Percentiles rank a stretch among this genome's conserved stretches.
Evolutionary conservation across 2,888 invertebrate species (phyloP).

Genomic region (Phortica okadai): DNA sequence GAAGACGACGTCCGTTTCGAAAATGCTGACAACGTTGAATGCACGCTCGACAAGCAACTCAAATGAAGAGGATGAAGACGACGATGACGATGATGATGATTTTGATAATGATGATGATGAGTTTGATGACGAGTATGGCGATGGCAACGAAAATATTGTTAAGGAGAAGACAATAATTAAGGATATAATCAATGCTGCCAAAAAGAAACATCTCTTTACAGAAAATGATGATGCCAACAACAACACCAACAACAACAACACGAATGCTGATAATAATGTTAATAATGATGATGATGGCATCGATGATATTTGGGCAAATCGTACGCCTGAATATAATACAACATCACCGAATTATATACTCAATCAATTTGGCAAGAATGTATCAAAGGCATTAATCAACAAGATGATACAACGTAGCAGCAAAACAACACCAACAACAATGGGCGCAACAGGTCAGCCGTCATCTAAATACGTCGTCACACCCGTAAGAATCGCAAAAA

Average conservation of each 20-base stretch:
- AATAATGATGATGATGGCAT: slow-evolving; percentile 56
- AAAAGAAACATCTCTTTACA: slow-evolving; percentile 16
- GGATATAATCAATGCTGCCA: slow-evolving; percentile 48
- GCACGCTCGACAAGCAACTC: slow-evolving; percentile 71
- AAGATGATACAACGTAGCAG: slow-evolving; percentile 48
- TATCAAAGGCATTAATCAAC: slow-evolving; percentile 53
- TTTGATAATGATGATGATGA: slow-evolving; percentile 55
- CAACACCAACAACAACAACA: slow-evolving; percentile 23
- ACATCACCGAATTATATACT: slow-evolving; percentile 63
- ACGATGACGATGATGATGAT: slow-evolving; percentile 60
- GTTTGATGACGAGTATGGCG: slow-evolving; percentile 43
- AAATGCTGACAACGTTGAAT: slow-evolving; percentile 62
- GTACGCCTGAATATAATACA: slow-evolving; percentile 63
- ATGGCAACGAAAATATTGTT: slow-evolving; percentile 33
- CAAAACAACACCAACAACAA: slow-evolving; percentile 11
- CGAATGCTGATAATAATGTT: background rate
- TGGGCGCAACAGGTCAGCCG: slow-evolving; percentile 34
- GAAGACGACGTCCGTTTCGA: slow-evolving; percentile 59
- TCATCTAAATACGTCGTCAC: slow-evolving; percentile 55
- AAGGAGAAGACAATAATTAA: slow-evolving; percentile 47
- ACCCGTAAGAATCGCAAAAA: slow-evolving; percentile 56
- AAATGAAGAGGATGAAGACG: slow-evolving; percentile 69
- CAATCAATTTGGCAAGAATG: slow-evolving; percentile 61
- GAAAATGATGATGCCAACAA: slow-evolving; percentile 31
- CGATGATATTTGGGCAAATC: slow-evolving; percentile 67